Conservation (phyloP, 35 echinoderm and acorn worm genomes). For the Holothuria glaberrima region DNA sequence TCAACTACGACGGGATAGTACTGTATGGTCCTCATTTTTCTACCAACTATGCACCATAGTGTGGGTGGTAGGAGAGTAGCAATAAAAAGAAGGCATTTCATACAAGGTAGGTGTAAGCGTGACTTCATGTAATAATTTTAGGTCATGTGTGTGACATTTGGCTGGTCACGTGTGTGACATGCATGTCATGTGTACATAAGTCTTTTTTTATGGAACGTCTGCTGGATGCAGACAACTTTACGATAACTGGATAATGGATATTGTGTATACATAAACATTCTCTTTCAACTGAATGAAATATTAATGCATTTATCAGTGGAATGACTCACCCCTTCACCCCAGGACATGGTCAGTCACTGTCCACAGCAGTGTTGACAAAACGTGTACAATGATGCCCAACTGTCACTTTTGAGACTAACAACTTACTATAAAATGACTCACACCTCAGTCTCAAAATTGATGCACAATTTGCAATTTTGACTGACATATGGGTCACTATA, state of each 20-base stretch:
- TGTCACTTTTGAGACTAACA: too few species aligned
- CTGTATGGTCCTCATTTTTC: conserved; percentile 4
- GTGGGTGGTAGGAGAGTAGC: background rate
- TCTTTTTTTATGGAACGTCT: background rate
- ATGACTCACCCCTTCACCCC: too few species aligned
- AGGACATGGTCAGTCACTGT: background rate
- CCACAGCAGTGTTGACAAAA: background rate
- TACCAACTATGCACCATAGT: background rate
- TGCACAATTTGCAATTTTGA: conserved; percentile 6
- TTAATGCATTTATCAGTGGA: background rate
- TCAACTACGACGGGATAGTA: too few species aligned
- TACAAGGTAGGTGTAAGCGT: background rate
- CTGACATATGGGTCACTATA: conserved; percentile 31
- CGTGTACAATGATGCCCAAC: too few species aligned
- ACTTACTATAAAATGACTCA: too few species aligned
- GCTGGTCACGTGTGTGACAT: conserved; percentile 26
- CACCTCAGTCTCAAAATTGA: background rate
- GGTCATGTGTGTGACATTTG: conserved; percentile 33
- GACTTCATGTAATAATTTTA: background rate
- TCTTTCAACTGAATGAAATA: conserved; percentile 11
- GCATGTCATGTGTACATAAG: background rate
- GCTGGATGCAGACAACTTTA: background rate
- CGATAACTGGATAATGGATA: background rate
- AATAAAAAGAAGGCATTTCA: background rate
- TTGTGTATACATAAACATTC: conserved; percentile 25